Evolutionary conservation across 2,888 invertebrate genomes (phyloP), one percentile per base, ranked within the genome.

Genomic region (Yponomeuta cagnagella): DNA sequence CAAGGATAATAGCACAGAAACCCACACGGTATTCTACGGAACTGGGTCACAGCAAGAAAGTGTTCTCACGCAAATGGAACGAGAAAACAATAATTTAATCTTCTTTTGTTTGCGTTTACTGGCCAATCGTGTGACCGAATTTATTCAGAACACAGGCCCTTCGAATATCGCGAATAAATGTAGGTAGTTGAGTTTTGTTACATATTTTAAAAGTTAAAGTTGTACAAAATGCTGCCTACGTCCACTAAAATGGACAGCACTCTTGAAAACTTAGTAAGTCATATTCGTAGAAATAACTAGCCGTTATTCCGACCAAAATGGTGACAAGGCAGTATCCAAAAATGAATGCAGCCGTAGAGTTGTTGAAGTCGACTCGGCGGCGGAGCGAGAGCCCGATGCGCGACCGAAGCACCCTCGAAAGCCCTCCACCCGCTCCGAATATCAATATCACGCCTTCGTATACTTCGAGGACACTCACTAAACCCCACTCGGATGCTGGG

Each of bases 251-350:
- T 58, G 15, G 52, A 58, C 52, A 58, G 12, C 12, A 5, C 52
- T 58, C 52, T 58, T 58, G 52, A 15, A 15, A 58, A 58, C 52
- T 23, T 30, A 33, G 30, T 30, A 12, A 12, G 33, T 23, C 33
- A 10, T 65, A 65, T 30, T 48, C 43, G 0, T 67, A 15, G 43
- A 43, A 43, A 37, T 23, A 23, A 23, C 23, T 10, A 43, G 33
- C 12, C 33, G 37, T 67, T 43, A 43, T 67, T 12, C 23, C 67
- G 15, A 2, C 15, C 70, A 15, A 66, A 43, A 76, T 79, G 78
- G 81, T 86, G 84, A 85, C 83, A 84, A 81, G 82, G 87, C 85
- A 77, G 82, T 86, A 85, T 86, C 83, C 82, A 80, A 85, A 85
- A 85, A 83, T 80, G 75, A 78, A 30, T 52, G 31, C 48, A 37